A percentile compares a stretch with the other conserved stretches of the same genome.
Conservation (phyloP, 2,888 invertebrate species). For the Cryptophagus acutangulus region DNA sequence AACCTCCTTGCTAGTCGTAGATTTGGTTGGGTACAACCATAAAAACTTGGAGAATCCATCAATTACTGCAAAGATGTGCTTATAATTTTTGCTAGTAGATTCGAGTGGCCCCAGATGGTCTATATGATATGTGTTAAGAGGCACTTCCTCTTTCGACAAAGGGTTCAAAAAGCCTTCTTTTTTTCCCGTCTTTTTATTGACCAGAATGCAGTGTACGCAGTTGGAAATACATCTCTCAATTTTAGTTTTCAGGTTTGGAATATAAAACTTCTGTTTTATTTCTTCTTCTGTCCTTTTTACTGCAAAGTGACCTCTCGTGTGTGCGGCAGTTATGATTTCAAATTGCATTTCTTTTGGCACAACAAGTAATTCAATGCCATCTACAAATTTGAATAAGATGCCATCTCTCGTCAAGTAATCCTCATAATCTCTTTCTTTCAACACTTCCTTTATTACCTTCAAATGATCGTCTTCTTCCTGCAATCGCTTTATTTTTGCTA, state of each 20-base stretch:
- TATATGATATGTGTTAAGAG: conserved; percentile 32
- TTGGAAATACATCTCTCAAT: conserved; percentile 13
- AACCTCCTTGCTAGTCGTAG: conserved; percentile 5
- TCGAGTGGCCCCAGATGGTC: conserved; percentile 37
- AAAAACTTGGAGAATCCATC: not conserved
- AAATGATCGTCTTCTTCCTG: not conserved
- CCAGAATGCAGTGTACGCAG: conserved; percentile 29
- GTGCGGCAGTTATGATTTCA: conserved; percentile 6
- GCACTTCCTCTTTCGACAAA: conserved; percentile 29
- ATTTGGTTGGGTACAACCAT: conserved; percentile 8
- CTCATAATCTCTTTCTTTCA: conserved; percentile 9
- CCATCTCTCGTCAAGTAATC: not conserved
- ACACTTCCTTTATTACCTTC: not conserved
- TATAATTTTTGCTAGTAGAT: conserved; percentile 28
- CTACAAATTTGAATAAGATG: not conserved
- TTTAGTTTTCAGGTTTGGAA: conserved; percentile 19
- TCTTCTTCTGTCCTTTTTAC: conserved; percentile 16
- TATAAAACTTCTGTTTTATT: conserved; percentile 9
- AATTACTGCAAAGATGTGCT: conserved; percentile 33
- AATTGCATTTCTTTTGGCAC: not conserved
- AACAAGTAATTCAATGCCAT: not conserved
- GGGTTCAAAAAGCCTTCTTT: conserved; percentile 27
- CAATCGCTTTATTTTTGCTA: not conserved
- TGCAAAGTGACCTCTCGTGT: conserved; percentile 15
- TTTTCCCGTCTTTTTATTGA: conserved; percentile 28